phyloP scores from a whole-genome alignment of 2,113 vertebrate genomes.

The Calyptomena viridis region DNA sequence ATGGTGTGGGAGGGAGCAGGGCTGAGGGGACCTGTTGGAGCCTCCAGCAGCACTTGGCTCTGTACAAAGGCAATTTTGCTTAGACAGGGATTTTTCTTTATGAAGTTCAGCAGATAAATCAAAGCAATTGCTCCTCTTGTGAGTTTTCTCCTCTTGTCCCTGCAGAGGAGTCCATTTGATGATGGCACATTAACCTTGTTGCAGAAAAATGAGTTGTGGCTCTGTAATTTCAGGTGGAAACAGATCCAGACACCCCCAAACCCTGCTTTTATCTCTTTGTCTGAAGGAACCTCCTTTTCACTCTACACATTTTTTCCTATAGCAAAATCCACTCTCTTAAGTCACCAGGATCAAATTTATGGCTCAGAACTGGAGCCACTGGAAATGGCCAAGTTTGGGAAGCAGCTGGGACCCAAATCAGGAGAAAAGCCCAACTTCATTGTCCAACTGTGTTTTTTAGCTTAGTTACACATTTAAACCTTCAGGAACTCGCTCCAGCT shows the following conservation, averaged over 20 bases:
- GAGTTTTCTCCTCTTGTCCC: neutral
- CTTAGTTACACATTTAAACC: neutral
- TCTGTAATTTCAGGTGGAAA: neutral
- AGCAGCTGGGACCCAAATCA: neutral
- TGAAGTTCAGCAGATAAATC: neutral
- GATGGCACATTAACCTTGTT: neutral
- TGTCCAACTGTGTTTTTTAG: neutral
- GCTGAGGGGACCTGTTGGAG: fast-evolving
- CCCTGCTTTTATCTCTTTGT: neutral
- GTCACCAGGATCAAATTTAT: neutral
- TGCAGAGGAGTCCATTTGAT: neutral
- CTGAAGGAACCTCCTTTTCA: neutral
- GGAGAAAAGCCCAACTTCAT: neutral
- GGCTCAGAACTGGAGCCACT: neutral
- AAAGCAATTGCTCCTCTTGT: neutral
- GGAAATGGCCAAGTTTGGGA: neutral
- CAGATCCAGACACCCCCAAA: neutral
- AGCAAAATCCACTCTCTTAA: neutral
- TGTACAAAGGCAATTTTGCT: neutral
- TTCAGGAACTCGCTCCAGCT: neutral
- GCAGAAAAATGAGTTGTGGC: neutral
- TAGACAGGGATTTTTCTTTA: neutral
- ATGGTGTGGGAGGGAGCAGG: neutral
- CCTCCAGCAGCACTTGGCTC: neutral
- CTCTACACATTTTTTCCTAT: neutral